Evolutionary conservation across 2,797 vertebrate species (phyloP).

Genomic region (Cirrhinus molitorella): DNA sequence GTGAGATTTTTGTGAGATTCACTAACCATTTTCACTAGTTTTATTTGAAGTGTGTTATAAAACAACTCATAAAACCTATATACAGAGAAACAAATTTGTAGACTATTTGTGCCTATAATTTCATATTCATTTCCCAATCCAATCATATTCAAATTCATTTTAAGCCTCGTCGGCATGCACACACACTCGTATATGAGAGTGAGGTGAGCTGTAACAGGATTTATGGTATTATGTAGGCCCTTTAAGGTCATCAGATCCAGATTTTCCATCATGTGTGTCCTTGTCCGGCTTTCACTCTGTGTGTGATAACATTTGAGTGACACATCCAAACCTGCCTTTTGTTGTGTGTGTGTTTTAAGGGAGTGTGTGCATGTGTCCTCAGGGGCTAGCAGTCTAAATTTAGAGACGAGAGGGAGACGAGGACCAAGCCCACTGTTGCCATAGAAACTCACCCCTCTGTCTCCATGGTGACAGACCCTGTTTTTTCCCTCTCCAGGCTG

Average conservation of each 20-base stretch:
- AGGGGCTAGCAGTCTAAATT: constrained; percentile 59
- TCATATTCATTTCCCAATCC: not conserved
- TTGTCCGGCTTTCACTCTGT: constrained; percentile 8
- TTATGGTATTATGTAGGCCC: not conserved
- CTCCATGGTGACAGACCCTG: constrained; percentile 61
- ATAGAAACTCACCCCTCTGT: constrained; percentile 64
- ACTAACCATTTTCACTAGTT: not conserved
- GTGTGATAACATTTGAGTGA: constrained; percentile 33
- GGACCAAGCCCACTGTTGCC: constrained; percentile 66
- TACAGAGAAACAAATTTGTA: not conserved
- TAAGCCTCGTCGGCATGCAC: not conserved
- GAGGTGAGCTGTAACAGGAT: constrained; percentile 17
- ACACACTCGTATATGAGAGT: constrained; percentile 1
- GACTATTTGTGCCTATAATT: not conserved
- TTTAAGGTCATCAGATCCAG: constrained; percentile 23
- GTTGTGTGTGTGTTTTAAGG: constrained; percentile 27
- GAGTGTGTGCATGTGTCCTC: constrained; percentile 36
- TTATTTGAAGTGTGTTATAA: not conserved
- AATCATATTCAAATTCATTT: constrained; percentile 2
- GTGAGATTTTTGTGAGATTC: not conserved
- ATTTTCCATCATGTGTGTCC: constrained; percentile 12
- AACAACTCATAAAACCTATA: not conserved
- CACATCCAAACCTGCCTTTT: constrained; percentile 35
- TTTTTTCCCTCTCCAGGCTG: constrained; percentile 47
- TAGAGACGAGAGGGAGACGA: constrained; percentile 57